Evolutionary conservation across 2,888 invertebrate genomes (phyloP).

Genomic region (Polydrusus cervinus): DNA sequence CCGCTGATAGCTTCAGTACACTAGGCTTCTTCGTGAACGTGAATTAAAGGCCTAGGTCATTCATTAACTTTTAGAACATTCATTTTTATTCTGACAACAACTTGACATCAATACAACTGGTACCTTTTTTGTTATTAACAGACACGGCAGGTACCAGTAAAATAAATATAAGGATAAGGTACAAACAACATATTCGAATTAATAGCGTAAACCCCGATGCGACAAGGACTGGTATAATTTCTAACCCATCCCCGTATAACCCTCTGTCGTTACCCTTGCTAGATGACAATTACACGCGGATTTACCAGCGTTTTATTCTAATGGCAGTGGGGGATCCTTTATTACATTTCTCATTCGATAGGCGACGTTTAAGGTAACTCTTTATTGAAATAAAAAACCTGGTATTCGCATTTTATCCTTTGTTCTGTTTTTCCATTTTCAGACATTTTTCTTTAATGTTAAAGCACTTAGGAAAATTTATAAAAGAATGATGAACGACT

Average conservation of each 20-base stretch:
- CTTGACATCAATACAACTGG: no score
- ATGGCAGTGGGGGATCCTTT: slow-evolving; percentile 66
- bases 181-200: not conserved
- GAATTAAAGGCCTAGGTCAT: no score
- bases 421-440: slow-evolving; percentile 18
- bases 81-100: no score
- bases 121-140: no score
- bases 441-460: not conserved
- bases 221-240: slow-evolving; percentile 6
- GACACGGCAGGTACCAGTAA: no score
- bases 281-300: slow-evolving; percentile 68
- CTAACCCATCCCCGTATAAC: not conserved
- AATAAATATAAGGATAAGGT: no score
- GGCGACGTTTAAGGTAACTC: slow-evolving; percentile 50
- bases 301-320: slow-evolving; percentile 68
- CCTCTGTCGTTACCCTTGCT: slow-evolving; percentile 54
- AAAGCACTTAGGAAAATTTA: not conserved
- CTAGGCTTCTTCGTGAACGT: no score
- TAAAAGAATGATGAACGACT: not conserved
- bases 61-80: no score
- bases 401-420: slow-evolving; percentile 26
- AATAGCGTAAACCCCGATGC: not conserved
- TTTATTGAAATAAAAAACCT: slow-evolving; percentile 49
- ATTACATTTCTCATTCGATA: slow-evolving; percentile 69
- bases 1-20: no score